Evolutionary conservation across 2,888 invertebrate genomes (phyloP), one percentile per base, ranked within the genome.

Genomic region (Tachystola acroxantha): DNA sequence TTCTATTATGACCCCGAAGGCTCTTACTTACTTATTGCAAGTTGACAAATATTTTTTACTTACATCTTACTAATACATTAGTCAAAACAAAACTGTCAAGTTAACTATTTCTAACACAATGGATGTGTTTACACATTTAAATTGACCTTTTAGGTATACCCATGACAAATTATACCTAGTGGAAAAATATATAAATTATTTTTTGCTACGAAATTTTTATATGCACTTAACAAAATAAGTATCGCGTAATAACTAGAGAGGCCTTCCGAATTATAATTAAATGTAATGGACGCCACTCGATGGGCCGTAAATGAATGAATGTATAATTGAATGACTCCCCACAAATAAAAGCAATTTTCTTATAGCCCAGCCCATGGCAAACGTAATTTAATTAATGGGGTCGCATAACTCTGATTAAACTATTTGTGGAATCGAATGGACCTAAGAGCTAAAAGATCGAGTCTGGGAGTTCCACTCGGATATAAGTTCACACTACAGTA

Each of bases 281-380:
- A 74, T 64, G 70, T 77, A 79, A 75, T 74, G 75, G 73, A 68
- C 55, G 64, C 66, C 64, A 69, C 64, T 76, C 69, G 65, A 71
- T 74, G 60, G 67, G 52, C 58, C 62, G 57, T 64, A 72, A 79
- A 78, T 73, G 71, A 75, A 79, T 73, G 70, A 73, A 73, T 71
- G 62, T 75, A 66, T 75, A 76, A 75, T 77, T 70, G 65, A 76
- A 74, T 70, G 72, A 66, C 67, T 69, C 67, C 73, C 76, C 68
- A 77, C 74, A 75, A 78, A 80, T 79, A 79, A 78, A 78, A 76
- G 68, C 66, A 75, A 78, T 78, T 75, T 77, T 79, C 75, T 76
- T 69, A 71, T 54, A 57, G 70, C 69, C 68, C 58, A 51, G 61
- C 66, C 71, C 64, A 61, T 53, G 51, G 60, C 61, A 48, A 59